Evolutionary conservation across 2,113 vertebrate genomes (phyloP).

Genomic region (Noturus placidus): DNA sequence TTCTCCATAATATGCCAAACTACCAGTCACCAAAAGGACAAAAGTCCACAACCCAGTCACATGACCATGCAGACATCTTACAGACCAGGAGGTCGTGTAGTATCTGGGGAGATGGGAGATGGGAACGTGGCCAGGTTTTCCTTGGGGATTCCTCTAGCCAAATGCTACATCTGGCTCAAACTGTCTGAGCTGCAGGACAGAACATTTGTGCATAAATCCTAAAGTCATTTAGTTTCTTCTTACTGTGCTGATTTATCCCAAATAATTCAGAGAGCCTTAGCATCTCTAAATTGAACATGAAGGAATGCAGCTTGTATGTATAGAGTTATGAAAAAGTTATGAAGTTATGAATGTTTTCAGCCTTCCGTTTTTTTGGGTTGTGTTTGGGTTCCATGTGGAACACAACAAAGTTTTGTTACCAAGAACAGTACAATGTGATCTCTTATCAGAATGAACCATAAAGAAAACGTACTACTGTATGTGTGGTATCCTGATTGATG

Average conservation of each 20-base stretch:
- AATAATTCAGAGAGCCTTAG: not conserved
- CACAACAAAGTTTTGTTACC: not conserved
- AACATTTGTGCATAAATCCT: not conserved
- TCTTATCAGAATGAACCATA: not conserved
- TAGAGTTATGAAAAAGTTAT: not conserved
- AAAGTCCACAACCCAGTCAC: not conserved
- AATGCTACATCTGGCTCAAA: conserved; percentile 18
- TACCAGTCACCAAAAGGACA: not conserved
- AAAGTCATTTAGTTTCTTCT: not conserved
- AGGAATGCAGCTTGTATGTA: not conserved
- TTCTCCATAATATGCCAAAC: not conserved
- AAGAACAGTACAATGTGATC: not conserved
- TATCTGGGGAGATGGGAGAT: not conserved
- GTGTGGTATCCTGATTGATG: not conserved
- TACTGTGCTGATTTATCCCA: not conserved
- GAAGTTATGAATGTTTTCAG: not conserved
- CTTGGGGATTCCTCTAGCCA: not conserved
- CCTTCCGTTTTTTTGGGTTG: not conserved
- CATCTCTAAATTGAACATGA: not conserved
- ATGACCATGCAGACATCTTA: not conserved
- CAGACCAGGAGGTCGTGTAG: not conserved
- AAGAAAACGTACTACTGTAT: not conserved
- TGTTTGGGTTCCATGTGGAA: not conserved
- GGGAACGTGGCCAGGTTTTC: conserved; percentile 6
- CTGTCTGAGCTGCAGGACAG: not conserved